phyloP scores from a whole-genome alignment of 2,113 vertebrate species.

The Callorhinus ursinus region DNA sequence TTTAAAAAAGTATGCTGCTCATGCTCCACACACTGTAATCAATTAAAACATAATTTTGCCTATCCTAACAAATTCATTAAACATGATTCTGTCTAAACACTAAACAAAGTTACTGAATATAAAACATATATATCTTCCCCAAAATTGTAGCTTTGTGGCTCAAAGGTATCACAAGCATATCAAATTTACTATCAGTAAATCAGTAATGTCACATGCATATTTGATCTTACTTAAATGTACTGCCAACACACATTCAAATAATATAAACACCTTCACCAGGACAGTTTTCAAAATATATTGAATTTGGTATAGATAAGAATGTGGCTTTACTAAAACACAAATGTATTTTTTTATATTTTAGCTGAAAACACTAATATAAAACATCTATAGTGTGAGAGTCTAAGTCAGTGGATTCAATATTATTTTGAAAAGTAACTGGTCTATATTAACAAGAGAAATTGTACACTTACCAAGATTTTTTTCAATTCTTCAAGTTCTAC shows the following conservation, averaged over 20 bases:
- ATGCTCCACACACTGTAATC: not conserved
- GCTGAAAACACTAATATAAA: constrained; percentile 49
- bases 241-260: constrained; percentile 40
- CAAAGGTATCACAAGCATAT: constrained; percentile 18
- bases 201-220: not conserved
- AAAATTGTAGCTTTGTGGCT: constrained; percentile 10
- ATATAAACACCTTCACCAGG: not conserved
- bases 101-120: not conserved
- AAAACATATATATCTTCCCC: not conserved
- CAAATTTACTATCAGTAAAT: constrained; percentile 53
- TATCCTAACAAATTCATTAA: constrained; percentile 45
- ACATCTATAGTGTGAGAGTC: not conserved
- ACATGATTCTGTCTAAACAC: constrained; percentile 16
- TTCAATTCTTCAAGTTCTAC: constrained; percentile 87
- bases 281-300: constrained; percentile 12
- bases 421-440: constrained; percentile 56
- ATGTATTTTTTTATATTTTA: constrained; percentile 48
- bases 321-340: constrained; percentile 29
- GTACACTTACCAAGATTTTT: constrained; percentile 87
- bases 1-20: not conserved
- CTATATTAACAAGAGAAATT: constrained; percentile 55
- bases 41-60: constrained; percentile 48
- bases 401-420: not conserved
- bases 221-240: constrained; percentile 14
- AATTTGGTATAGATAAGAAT: constrained; percentile 17